These are phyloP conservation scores for Agrotis segetum DNA, from an alignment of 2,888 invertebrate genomes.

Conservation along the genomic window DNA sequence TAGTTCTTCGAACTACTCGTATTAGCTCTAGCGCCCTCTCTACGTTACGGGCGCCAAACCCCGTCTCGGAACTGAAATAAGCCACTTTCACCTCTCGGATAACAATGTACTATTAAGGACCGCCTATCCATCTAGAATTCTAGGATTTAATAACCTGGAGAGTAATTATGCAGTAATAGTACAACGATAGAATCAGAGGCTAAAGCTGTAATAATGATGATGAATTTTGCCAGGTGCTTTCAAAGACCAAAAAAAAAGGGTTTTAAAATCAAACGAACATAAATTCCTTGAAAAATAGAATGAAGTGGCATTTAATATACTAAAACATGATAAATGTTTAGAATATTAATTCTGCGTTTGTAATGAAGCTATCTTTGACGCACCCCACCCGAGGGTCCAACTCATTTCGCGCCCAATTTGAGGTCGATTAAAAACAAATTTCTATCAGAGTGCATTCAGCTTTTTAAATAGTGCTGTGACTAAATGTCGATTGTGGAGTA, in stretches of 20 bases:
- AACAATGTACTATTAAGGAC: background rate
- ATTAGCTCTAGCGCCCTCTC: no score
- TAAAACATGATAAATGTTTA: conserved; percentile 58
- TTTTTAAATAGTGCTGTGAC: conserved; percentile 78
- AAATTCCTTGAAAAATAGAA: conserved; percentile 19
- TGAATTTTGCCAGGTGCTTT: conserved; percentile 8
- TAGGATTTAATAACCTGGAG: background rate
- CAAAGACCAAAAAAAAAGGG: background rate
- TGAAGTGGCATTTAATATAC: conserved; percentile 37
- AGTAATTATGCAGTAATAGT: background rate
- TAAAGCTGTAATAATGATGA: background rate
- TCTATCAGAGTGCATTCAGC: conserved; percentile 87
- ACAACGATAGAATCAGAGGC: background rate
- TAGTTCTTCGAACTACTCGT: no score
- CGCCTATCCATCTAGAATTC: background rate
- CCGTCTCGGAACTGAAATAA: no score
- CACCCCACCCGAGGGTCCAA: conserved; percentile 80
- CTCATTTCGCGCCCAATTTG: conserved; percentile 91
- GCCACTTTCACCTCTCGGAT: no score
- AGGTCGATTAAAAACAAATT: conserved; percentile 90
- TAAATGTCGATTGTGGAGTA: conserved; percentile 23
- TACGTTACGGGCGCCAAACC: no score
- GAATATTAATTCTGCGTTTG: conserved; percentile 81
- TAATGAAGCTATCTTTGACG: conserved; percentile 82
- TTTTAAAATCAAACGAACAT: conserved; percentile 2